A percentile compares a stretch with the other conserved stretches of the same genome.
phyloP scores from a whole-genome alignment of 2,113 vertebrate genomes.

The Platichthys stellatus region DNA sequence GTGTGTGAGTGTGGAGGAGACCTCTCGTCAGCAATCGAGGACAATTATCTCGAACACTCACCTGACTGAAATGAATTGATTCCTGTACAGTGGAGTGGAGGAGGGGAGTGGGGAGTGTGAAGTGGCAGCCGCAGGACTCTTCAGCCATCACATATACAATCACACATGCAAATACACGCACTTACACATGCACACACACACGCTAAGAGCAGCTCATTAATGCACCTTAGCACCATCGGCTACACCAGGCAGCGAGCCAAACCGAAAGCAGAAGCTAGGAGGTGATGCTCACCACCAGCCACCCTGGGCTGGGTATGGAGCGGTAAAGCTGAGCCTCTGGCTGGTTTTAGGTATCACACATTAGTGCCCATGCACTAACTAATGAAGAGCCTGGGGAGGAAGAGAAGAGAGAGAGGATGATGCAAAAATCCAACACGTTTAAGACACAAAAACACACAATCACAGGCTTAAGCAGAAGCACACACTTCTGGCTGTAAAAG shows the following conservation, averaged over 20 bases:
- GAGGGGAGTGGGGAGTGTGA: constrained; percentile 20
- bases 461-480: neutral
- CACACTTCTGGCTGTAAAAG: neutral
- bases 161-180: constrained; percentile 1
- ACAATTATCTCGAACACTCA: constrained; percentile 42
- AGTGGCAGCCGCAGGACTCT: constrained; percentile 39
- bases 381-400: constrained; percentile 51
- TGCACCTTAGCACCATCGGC: constrained; percentile 57
- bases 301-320: constrained; percentile 6
- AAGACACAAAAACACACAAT: constrained; percentile 23
- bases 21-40: constrained; percentile 49
- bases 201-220: constrained; percentile 53
- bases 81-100: constrained; percentile 42
- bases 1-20: constrained; percentile 32
- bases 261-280: constrained; percentile 38
- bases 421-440: constrained; percentile 25
- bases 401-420: neutral
- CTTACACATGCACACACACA: constrained; percentile 8
- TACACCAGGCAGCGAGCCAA: constrained; percentile 54
- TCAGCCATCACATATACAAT: constrained; percentile 28
- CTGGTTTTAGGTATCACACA: constrained; percentile 53
- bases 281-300: constrained; percentile 42
- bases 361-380: constrained; percentile 51
- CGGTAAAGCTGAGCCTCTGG: constrained; percentile 43
- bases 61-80: constrained; percentile 67